These are phyloP conservation scores for Subacronicta megacephala DNA, from an alignment of 2,888 invertebrate genomes.

Conservation along the genomic window DNA sequence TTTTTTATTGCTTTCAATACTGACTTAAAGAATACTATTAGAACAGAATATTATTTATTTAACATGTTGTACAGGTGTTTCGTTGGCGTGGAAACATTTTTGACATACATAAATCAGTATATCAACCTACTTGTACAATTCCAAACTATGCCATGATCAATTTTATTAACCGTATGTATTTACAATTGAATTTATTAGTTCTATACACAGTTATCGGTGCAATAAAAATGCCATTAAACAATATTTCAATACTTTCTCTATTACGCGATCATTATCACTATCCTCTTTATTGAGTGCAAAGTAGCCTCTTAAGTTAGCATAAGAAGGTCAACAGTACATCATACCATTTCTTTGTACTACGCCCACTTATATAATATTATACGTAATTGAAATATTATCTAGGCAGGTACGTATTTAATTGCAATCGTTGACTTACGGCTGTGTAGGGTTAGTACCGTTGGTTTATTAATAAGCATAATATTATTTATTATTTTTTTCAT, in stretches of 20 bases:
- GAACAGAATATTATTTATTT: too few species aligned
- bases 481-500: too few species aligned
- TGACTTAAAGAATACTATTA: too few species aligned
- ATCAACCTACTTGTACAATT: too few species aligned
- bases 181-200: too few species aligned
- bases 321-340: conserved; percentile 51
- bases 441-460: conserved; percentile 25
- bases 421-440: conserved; percentile 26
- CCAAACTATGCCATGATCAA: too few species aligned
- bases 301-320: conserved; percentile 25
- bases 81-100: too few species aligned
- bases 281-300: conserved; percentile 28
- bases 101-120: too few species aligned
- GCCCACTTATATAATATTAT: conserved; percentile 38
- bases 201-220: background rate
- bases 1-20: too few species aligned
- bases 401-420: conserved; percentile 45
- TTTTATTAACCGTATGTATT: too few species aligned
- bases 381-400: conserved; percentile 52
- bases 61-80: too few species aligned
- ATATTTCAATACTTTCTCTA: conserved; percentile 27
- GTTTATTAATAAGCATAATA: background rate
- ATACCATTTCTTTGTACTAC: conserved; percentile 42
- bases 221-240: background rate
- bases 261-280: conserved; percentile 31